Evolutionary conservation across 2,888 invertebrate species (phyloP).

Genomic region (Thereva nobilitata): DNA sequence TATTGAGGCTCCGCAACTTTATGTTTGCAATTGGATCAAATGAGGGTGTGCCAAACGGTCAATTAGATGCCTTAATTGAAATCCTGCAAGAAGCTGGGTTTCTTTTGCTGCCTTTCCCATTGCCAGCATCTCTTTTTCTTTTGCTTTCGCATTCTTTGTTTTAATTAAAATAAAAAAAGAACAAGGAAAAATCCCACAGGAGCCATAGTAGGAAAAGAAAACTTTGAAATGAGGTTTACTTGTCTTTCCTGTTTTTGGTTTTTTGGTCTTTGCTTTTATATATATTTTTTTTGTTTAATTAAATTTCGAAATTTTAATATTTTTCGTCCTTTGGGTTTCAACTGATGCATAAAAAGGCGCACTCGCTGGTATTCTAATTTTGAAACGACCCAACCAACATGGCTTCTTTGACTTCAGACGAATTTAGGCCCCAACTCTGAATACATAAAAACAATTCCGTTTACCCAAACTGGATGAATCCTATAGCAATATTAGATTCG

Average conservation of each 20-base stretch:
- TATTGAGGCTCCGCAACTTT: conserved; percentile 16
- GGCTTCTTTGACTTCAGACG: conserved; percentile 9
- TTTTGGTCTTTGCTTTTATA: neutral
- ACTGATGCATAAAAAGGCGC: conserved; percentile 27
- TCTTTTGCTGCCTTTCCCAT: conserved; percentile 12
- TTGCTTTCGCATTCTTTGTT: neutral
- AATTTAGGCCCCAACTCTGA: conserved; percentile 11
- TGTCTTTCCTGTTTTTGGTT: neutral
- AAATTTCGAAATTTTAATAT: conserved; percentile 32
- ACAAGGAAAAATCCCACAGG: neutral
- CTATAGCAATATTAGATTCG: conserved; percentile 16
- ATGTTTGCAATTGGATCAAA: conserved; percentile 34
- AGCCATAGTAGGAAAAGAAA: conserved; percentile 9
- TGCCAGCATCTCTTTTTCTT: too few relatives aligned
- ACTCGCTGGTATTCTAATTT: conserved; percentile 17
- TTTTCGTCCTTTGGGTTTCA: conserved; percentile 29
- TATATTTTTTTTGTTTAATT: conserved; percentile 18
- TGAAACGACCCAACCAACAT: conserved; percentile 9
- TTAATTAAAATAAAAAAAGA: conserved; percentile 26
- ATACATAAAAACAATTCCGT: neutral
- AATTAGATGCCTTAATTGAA: conserved; percentile 36
- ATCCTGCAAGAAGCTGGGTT: conserved; percentile 20
- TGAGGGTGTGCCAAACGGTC: conserved; percentile 34
- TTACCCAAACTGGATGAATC: conserved; percentile 4
- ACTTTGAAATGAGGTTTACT: conserved; percentile 4